These are phyloP conservation scores for Eupsilia transversa DNA, from an alignment of 2,888 invertebrate species.

Conservation along the genomic window DNA sequence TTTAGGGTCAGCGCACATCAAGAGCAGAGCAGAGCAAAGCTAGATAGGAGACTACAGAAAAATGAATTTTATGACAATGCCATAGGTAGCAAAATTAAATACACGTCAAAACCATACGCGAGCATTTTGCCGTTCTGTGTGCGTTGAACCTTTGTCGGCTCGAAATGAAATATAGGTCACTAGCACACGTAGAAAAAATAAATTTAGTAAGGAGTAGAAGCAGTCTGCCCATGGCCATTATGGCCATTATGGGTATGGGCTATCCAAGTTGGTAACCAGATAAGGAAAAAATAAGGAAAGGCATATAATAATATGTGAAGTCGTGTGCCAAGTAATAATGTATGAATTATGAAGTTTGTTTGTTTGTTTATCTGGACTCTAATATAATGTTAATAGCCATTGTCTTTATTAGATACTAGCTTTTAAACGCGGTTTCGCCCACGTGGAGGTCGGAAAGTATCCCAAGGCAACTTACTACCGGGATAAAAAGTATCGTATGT, in stretches of 20 bases:
- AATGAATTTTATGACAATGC: too few relatives aligned
- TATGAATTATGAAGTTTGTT: conserved; percentile 19
- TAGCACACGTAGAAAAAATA: background rate
- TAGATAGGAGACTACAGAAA: too few relatives aligned
- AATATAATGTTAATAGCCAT: background rate
- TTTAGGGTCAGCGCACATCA: too few relatives aligned
- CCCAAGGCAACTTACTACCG: background rate
- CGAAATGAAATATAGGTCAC: conserved; percentile 13
- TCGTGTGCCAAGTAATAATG: conserved; percentile 28
- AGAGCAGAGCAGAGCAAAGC: too few relatives aligned
- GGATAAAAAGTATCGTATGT: background rate
- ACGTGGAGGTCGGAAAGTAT: background rate
- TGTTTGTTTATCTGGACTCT: background rate
- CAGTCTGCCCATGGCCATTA: background rate
- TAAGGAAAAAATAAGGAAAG: background rate
- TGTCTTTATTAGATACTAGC: background rate
- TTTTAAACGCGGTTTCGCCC: background rate
- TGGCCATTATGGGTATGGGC: too few relatives aligned
- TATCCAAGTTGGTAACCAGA: conserved; percentile 4
- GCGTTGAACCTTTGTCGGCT: too few relatives aligned
- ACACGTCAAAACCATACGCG: too few relatives aligned
- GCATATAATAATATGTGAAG: background rate
- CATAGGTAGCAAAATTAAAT: too few relatives aligned
- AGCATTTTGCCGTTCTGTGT: too few relatives aligned
- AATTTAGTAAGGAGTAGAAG: background rate